A percentile compares a stretch with the other conserved stretches of the same genome.
Conservation (phyloP, 2,113 vertebrate species). For the Hoplias malabaricus region DNA sequence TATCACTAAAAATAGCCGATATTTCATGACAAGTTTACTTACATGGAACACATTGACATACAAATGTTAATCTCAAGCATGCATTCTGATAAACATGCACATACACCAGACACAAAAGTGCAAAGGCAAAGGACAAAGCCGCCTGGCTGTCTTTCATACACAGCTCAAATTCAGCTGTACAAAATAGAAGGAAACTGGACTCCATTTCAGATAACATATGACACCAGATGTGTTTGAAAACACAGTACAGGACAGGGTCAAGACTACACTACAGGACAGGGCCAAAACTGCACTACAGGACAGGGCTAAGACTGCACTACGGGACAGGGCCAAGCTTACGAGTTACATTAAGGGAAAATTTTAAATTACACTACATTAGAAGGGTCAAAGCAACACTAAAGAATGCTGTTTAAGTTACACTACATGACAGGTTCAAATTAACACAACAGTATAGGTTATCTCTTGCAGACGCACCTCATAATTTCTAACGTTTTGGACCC, state of each 20-base stretch:
- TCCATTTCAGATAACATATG: too few species aligned
- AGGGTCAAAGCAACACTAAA: not conserved
- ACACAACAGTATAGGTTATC: not conserved
- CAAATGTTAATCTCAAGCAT: too few species aligned
- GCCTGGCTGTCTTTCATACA: not conserved
- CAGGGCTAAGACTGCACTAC: not conserved
- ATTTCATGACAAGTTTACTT: too few species aligned
- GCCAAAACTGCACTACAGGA: not conserved
- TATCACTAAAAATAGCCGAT: too few species aligned
- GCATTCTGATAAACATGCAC: not conserved
- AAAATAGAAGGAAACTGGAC: too few species aligned
- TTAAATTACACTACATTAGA: not conserved
- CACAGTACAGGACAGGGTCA: not conserved
- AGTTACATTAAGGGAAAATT: too few species aligned
- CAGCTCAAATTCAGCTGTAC: not conserved
- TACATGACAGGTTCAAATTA: not conserved
- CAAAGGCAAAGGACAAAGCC: not conserved
- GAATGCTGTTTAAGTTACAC: too few species aligned
- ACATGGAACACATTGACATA: too few species aligned
- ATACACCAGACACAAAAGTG: not conserved
- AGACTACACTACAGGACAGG: not conserved
- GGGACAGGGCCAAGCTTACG: not conserved
- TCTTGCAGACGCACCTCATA: not conserved
- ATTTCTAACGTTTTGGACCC: not conserved
- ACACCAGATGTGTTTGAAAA: too few species aligned